phyloP scores from a whole-genome alignment of 2,113 vertebrate genomes.

The Hucho hucho region DNA sequence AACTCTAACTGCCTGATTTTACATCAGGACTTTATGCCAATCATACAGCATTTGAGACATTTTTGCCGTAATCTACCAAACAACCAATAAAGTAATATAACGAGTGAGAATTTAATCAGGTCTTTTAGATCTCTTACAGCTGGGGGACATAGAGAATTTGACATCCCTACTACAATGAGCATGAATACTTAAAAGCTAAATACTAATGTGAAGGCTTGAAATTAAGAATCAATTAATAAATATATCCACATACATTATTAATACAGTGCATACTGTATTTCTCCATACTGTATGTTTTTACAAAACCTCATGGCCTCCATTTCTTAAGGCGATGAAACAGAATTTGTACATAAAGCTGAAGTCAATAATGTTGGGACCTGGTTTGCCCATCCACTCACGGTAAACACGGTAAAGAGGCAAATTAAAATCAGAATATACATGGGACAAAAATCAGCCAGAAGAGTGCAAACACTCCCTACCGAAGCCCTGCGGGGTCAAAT shows the following conservation, averaged over 20 bases:
- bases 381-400: background rate
- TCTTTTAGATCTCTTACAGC: background rate
- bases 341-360: background rate
- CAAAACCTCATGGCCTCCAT: background rate
- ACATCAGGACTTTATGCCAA: background rate
- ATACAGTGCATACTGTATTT: background rate
- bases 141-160: background rate
- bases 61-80: constrained; percentile 3
- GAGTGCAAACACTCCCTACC: background rate
- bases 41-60: background rate
- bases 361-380: background rate
- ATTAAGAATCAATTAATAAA: background rate
- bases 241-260: constrained; percentile 9
- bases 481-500: constrained; percentile 1
- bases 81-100: constrained; percentile 15
- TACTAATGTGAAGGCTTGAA: background rate
- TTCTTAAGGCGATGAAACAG: constrained; percentile 11
- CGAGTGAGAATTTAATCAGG: background rate
- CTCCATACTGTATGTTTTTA: background rate
- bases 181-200: background rate
- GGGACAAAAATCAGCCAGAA: background rate
- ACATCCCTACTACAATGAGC: background rate
- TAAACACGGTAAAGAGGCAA: background rate
- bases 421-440: constrained; percentile 7
- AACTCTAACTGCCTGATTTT: background rate